A percentile compares a stretch with the other conserved stretches of the same genome.
Evolutionary conservation across 2,113 vertebrate genomes (phyloP).

Genomic region (Salvelinus namaycush): DNA sequence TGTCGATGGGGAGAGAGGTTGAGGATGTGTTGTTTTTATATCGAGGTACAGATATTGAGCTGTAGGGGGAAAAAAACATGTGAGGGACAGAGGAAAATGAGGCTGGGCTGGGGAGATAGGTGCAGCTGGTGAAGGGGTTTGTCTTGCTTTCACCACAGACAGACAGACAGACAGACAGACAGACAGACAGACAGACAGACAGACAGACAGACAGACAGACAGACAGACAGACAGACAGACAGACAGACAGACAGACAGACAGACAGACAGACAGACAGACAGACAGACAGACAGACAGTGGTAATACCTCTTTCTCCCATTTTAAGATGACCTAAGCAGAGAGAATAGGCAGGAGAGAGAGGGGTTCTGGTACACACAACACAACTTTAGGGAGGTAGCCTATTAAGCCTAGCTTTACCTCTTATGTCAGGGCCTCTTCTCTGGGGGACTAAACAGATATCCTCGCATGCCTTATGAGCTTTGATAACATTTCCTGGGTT

Average conservation of each 20-base stretch:
- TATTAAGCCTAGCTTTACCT: neutral
- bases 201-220: neutral
- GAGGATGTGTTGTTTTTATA: conserved; percentile 38
- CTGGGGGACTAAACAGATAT: neutral
- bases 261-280: too few relatives aligned
- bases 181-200: too few relatives aligned
- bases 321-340: neutral
- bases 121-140: conserved; percentile 86
- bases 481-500: neutral
- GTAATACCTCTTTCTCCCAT: neutral
- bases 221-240: too few relatives aligned
- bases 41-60: conserved; percentile 40
- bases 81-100: conserved; percentile 44
- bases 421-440: neutral
- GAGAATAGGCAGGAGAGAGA: neutral
- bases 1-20: conserved; percentile 24
- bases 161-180: too few relatives aligned
- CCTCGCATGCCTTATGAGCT: neutral
- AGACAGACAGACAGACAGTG: neutral
- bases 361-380: neutral
- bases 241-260: neutral
- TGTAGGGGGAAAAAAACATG: conserved; percentile 19
- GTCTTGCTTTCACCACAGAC: neutral
- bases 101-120: conserved; percentile 75
- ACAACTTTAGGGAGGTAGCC: neutral